Evolutionary conservation across 2,797 vertebrate species (phyloP), one percentile per base, ranked within the genome.

Genomic region (Kryptopterus vitreolus): DNA sequence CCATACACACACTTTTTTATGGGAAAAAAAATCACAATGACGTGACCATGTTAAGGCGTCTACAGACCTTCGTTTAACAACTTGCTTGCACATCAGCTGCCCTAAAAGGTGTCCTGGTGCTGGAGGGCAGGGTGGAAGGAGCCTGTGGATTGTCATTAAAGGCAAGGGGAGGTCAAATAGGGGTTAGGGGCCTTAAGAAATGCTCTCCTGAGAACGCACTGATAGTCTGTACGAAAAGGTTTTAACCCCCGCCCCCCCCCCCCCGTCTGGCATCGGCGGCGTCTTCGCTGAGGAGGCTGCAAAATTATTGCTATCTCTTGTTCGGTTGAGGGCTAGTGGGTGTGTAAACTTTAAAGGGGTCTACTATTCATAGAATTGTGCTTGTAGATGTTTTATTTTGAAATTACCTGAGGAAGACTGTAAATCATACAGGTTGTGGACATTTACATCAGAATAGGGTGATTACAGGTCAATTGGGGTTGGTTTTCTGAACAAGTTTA

Each of bases 251-350:
- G 73, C 52, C 52, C 35, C 52, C 78, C 72, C 74, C 76, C 52
- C 52, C 35, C 52, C 35, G 31, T 58, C 52, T 53, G 57, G 77
- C 71, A 65, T 68, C 43, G 35, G 43, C 53, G 35, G 35, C 31
- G 55, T 72, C 75, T 77, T 70, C 38, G 48, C 33, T 10, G 9
- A 29, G 63, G 52, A 22, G 57, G 58, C 79, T 66, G 76, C 43
- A 79, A 13, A 79, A 57, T 72, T 79, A 70, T 38, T 18, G 53
- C 77, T 81, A 79, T 83, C 69, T 43, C 24, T 12, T 55, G 57
- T 75, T 79, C 77, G 65, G 68, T 77, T 77, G 29, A 68, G 61
- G 24, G 16, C 70, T 77, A 75, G n/a, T 52, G 26, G 58, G 43
- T 52, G 29, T 46, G 68, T 29, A 52, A 26, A 52, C 9, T 46